phyloP scores from a whole-genome alignment of 2,797 vertebrate species.

The Argentina silus region DNA sequence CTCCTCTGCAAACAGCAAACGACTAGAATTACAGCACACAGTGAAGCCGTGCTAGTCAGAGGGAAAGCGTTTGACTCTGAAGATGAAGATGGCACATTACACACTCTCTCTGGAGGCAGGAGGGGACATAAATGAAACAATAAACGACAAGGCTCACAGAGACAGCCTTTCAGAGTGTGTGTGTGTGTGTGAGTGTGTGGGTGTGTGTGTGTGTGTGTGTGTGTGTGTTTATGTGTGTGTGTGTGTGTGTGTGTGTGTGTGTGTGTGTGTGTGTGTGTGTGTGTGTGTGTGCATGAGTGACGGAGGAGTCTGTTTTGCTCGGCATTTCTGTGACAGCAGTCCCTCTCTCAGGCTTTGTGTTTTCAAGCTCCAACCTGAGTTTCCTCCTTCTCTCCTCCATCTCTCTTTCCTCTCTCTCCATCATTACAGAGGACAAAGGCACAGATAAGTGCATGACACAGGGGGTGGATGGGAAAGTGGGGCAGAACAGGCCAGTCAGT shows the following conservation, averaged over 20 bases:
- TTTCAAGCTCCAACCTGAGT: slow-evolving; percentile 13
- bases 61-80: slow-evolving; percentile 43
- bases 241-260: neutral
- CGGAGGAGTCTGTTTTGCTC: neutral
- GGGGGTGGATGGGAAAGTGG: neutral
- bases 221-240: no score
- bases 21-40: slow-evolving; percentile 60
- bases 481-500: neutral
- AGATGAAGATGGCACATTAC: slow-evolving; percentile 45
- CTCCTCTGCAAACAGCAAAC: slow-evolving; percentile 54
- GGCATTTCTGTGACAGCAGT: slow-evolving; percentile 16
- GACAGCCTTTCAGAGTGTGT: slow-evolving; percentile 3
- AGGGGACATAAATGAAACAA: slow-evolving; percentile 38
- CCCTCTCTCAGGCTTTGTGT: slow-evolving; percentile 21
- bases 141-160: slow-evolving; percentile 40
- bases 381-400: slow-evolving; percentile 4
- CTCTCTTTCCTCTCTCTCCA: slow-evolving; percentile 6
- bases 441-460: slow-evolving; percentile 1
- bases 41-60: slow-evolving; percentile 25
- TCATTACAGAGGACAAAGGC: neutral
- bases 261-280: slow-evolving; percentile 5
- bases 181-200: no score
- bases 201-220: neutral
- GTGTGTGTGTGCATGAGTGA: slow-evolving; percentile 9
- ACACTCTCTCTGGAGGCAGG: slow-evolving; percentile 38